A percentile compares a stretch with the other conserved stretches of the same genome.
phyloP scores from a whole-genome alignment of 2,888 invertebrate genomes.

The Parnassius glacialis region DNA sequence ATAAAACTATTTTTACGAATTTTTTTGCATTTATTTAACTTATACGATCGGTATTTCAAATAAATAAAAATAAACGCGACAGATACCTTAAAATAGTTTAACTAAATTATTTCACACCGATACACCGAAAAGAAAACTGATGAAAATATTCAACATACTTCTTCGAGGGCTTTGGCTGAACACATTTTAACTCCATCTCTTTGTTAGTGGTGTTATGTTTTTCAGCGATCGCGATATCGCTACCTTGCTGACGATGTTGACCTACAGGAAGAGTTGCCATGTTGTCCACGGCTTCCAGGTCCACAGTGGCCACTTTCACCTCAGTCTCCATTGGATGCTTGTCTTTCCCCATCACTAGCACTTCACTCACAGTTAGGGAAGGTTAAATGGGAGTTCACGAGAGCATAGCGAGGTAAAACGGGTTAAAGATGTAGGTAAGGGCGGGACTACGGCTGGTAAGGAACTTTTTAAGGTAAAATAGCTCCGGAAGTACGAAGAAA shows the following conservation, averaged over 20 bases:
- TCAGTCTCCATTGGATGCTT: slow-evolving; percentile 83
- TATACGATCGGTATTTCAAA: too few species aligned
- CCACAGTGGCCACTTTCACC: slow-evolving; percentile 94
- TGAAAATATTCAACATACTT: slow-evolving; percentile 65
- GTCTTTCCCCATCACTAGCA: slow-evolving; percentile 71
- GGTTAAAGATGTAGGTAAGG: slow-evolving; percentile 54
- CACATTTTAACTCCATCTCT: slow-evolving; percentile 93
- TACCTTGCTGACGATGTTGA: slow-evolving; percentile 85
- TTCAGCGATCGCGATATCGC: slow-evolving; percentile 87
- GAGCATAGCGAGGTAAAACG: slow-evolving; percentile 42
- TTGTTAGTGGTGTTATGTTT: slow-evolving; percentile 91
- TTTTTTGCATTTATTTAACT: too few species aligned
- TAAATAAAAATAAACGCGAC: too few species aligned
- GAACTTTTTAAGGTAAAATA: slow-evolving; percentile 51
- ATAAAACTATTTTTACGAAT: too few species aligned
- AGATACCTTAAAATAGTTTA: too few species aligned
- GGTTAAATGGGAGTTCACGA: slow-evolving; percentile 41
- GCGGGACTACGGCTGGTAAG: slow-evolving; percentile 37
- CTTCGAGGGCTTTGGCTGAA: slow-evolving; percentile 91
- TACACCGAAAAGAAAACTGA: too few species aligned
- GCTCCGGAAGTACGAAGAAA: slow-evolving; percentile 68
- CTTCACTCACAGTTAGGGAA: slow-evolving; percentile 33
- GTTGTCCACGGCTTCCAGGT: slow-evolving; percentile 92
- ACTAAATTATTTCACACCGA: too few species aligned
- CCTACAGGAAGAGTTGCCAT: slow-evolving; percentile 94